A percentile compares a stretch with the other conserved stretches of the same genome.
Evolutionary conservation across 2,888 invertebrate genomes (phyloP).

Genomic region (Morpho achilles): DNA sequence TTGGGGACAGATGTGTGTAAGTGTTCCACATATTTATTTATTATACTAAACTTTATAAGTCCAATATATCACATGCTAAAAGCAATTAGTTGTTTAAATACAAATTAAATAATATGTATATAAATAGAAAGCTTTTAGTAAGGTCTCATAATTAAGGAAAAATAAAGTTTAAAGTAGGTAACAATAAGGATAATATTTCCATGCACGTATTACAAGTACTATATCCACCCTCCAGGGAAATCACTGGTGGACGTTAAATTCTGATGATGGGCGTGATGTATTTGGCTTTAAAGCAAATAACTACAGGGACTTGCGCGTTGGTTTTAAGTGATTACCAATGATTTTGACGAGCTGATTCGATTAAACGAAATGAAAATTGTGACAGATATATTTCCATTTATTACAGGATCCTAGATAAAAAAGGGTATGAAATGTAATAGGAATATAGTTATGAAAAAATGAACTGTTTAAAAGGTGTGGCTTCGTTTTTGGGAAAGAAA

Average conservation of each 20-base stretch:
- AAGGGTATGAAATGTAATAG: too few relatives aligned
- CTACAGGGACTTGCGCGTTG: conserved; percentile 26
- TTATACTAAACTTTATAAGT: too few relatives aligned
- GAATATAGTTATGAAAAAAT: too few relatives aligned
- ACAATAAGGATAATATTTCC: background rate
- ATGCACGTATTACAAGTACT: conserved; percentile 1
- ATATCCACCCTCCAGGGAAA: conserved; percentile 47
- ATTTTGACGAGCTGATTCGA: conserved; percentile 20
- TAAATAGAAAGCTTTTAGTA: background rate
- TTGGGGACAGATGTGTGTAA: too few relatives aligned
- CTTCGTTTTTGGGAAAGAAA: too few relatives aligned
- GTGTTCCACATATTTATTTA: too few relatives aligned
- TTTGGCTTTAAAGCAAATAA: conserved; percentile 22
- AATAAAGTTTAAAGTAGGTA: background rate
- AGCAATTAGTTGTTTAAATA: background rate
- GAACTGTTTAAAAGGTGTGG: too few relatives aligned
- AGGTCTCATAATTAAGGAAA: background rate
- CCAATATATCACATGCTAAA: too few relatives aligned
- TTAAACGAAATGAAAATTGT: conserved; percentile 1
- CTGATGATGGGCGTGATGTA: conserved; percentile 42
- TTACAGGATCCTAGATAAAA: too few relatives aligned
- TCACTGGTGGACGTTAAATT: conserved; percentile 57
- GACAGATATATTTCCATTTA: too few relatives aligned
- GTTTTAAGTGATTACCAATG: conserved; percentile 25
- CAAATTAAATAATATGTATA: background rate